phyloP scores from a whole-genome alignment of 2,797 vertebrate species.

The Perodicticus potto region DNA sequence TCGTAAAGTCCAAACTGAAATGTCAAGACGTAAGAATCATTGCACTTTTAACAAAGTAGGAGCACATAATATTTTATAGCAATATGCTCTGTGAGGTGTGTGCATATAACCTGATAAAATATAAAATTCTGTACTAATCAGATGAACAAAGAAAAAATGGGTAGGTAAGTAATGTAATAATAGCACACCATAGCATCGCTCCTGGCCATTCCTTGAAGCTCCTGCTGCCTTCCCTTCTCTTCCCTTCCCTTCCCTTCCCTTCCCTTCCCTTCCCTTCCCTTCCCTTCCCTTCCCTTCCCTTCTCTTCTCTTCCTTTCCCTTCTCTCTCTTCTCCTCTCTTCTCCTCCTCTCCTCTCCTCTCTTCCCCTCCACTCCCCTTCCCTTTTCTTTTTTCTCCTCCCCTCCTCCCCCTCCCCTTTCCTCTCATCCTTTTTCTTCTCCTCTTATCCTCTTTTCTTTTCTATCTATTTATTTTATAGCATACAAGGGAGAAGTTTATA shows the following conservation, averaged over 20 bases:
- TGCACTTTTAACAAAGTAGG: background rate
- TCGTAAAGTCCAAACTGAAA: slow-evolving; percentile 28
- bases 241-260: too few relatives aligned
- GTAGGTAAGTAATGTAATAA: background rate
- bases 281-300: too few relatives aligned
- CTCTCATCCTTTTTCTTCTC: too few relatives aligned
- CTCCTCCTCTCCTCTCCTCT: too few relatives aligned
- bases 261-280: too few relatives aligned
- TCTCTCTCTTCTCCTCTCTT: too few relatives aligned
- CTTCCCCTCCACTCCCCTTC: too few relatives aligned
- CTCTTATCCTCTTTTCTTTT: background rate
- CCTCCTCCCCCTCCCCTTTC: too few relatives aligned
- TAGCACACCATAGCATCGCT: background rate
- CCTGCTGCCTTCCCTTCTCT: background rate
- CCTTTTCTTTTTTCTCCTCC: too few relatives aligned
- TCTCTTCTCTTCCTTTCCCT: too few relatives aligned
- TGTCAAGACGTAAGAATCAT: slow-evolving; percentile 33
- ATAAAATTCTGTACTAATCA: slow-evolving; percentile 49
- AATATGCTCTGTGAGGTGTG: background rate
- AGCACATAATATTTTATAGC: background rate
- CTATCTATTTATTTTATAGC: background rate
- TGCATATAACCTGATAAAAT: background rate
- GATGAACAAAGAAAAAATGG: background rate
- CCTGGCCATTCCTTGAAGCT: background rate
- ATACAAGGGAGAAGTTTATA: background rate